Percentiles rank a stretch among this genome's conserved stretches.
These are phyloP conservation scores for Ephydatia muelleri DNA, from an alignment of 37 sponge, comb jelly and placozoan species.

Conservation along the genomic window DNA sequence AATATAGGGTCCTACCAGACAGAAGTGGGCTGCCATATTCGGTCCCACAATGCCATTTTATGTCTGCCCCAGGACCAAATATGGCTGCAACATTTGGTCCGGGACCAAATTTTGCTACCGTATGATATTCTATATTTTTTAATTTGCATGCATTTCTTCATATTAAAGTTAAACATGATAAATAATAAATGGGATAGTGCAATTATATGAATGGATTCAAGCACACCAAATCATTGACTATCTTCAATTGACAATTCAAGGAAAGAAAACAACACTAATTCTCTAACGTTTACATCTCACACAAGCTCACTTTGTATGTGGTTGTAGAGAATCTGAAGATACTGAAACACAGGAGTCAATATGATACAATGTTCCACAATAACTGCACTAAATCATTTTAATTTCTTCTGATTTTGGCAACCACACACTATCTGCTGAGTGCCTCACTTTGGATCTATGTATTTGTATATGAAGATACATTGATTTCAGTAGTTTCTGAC, in stretches of 20 bases:
- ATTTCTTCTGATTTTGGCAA: not conserved
- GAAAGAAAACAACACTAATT: slow-evolving; percentile 1
- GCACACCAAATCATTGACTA: no score
- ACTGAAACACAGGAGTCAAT: slow-evolving; percentile 12
- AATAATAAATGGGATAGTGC: not conserved
- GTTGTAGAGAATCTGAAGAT: slow-evolving; percentile 8
- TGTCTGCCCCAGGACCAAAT: no score
- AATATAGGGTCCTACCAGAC: no score
- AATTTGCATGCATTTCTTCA: not conserved
- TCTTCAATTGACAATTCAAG: not conserved
- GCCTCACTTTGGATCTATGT: not conserved
- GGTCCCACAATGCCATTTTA: no score
- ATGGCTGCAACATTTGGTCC: no score
- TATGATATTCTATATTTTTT: no score
- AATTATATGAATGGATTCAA: not conserved
- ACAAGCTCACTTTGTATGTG: not conserved
- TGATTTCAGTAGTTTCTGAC: not conserved
- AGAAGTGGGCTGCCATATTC: no score
- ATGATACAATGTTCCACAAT: slow-evolving; percentile 28
- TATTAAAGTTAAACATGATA: not conserved
- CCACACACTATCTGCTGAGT: slow-evolving; percentile 2
- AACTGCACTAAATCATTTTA: slow-evolving; percentile 2
- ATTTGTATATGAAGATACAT: not conserved
- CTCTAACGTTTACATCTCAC: not conserved
- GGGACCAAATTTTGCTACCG: no score